phyloP scores from a whole-genome alignment of 2,797 vertebrate species.

The Mycteria americana region DNA sequence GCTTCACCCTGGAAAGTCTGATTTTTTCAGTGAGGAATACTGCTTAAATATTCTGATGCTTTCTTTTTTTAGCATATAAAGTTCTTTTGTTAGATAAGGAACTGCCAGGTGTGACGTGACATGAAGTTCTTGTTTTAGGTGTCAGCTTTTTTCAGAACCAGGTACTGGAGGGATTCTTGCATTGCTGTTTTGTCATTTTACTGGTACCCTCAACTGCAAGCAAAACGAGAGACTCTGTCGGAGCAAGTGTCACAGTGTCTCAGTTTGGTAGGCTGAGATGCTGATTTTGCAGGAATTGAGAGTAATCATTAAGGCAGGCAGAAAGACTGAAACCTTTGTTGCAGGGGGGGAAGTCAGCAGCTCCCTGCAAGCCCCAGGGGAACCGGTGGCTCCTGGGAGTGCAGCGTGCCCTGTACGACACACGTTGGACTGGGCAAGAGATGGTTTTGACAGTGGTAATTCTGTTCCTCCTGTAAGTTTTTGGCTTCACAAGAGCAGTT shows the following conservation, averaged over 20 bases:
- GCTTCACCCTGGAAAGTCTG: not conserved
- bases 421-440: not conserved
- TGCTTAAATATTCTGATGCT: not conserved
- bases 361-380: not conserved
- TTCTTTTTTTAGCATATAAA: not conserved
- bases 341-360: not conserved
- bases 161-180: not conserved
- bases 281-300: not conserved
- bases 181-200: not conserved
- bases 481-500: not conserved
- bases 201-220: not conserved
- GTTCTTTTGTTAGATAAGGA: not conserved
- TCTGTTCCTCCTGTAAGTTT: not conserved
- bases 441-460: not conserved
- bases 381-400: not conserved
- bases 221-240: not conserved
- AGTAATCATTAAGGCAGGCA: not conserved
- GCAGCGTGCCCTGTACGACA: fast-evolving
- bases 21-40: not conserved
- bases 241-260: not conserved
- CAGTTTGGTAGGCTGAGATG: not conserved
- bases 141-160: not conserved
- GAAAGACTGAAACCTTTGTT: not conserved
- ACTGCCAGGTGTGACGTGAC: not conserved
- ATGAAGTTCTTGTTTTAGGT: not conserved